A percentile compares a stretch with the other conserved stretches of the same genome.
Evolutionary conservation across 2,888 invertebrate genomes (phyloP).

Genomic region (Cosmia trapezina): DNA sequence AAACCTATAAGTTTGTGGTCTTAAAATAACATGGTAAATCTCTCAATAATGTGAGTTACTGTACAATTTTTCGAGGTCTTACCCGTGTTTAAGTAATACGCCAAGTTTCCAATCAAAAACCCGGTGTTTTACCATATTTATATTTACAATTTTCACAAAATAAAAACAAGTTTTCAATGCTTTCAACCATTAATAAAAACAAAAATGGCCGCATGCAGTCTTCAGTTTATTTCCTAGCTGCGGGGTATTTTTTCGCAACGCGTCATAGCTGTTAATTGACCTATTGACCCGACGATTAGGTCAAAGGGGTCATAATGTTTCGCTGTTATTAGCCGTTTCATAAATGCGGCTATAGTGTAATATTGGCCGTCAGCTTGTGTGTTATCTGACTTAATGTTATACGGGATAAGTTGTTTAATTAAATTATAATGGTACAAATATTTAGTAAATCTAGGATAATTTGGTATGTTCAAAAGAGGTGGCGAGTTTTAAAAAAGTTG

Average conservation of each 20-base stretch:
- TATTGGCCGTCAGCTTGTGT: background rate
- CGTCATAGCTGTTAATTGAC: conserved; percentile 55
- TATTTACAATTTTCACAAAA: no score
- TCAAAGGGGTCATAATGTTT: conserved; percentile 38
- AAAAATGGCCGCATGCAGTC: background rate
- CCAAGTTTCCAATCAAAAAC: no score
- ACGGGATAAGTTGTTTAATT: background rate
- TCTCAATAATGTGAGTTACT: no score
- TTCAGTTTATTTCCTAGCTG: conserved; percentile 30
- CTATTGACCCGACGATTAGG: conserved; percentile 53
- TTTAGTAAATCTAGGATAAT: background rate
- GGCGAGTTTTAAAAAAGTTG: background rate
- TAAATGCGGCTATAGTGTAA: conserved; percentile 6
- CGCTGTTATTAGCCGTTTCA: conserved; percentile 45
- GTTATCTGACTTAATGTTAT: background rate
- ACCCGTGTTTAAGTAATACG: no score
- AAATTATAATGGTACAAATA: background rate
- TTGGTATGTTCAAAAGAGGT: background rate
- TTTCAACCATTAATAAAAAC: background rate
- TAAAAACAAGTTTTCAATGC: background rate
- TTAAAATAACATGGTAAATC: no score
- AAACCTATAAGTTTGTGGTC: no score
- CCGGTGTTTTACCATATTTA: no score
- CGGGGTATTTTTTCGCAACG: conserved; percentile 47
- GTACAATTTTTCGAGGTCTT: no score